Base-by-base conservation (phyloP, 2,797 vertebrate genomes). In the Syngnathus acus region DNA sequence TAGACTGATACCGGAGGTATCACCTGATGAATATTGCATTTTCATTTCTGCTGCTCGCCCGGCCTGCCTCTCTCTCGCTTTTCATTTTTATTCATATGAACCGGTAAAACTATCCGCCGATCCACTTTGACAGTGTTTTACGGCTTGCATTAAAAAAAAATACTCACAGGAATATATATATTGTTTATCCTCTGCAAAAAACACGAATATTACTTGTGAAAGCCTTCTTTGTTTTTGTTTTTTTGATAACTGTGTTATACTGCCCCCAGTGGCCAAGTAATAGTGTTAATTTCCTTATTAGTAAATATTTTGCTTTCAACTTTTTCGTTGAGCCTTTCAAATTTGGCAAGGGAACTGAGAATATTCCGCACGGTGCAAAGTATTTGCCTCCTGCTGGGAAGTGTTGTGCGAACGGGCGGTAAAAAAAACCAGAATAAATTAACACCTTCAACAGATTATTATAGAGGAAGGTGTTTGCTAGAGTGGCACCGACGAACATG, bases 21-120 rank as follows among this genome's bases (percentile, higher is more conserved):
- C 83, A 74, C 82, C 83, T 75, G 83, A 86, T 86, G 82, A 87
- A 86, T 86, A 86, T 83, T 83, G 69, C 71, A 86, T 82, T 83
- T 58, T 63, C 59, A 64, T 74, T 77, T 72, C 78, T 71, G 64
- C 72, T 47, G 51, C 65, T 71, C 64, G 70, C 64, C 66, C 23
- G 60, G 65, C 60, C 80, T 51, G 69, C 65, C 78, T 55, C 57
- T 59, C 65, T 64, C 58, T 68, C 68, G 64, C 69, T 58, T 38
- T 71, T 70, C 72, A 77, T 80, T 50, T 55, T 72, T 53, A 48
- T 53, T 64, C 58, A 55, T 51, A 55, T 54, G 64, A 78, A 3
- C 65, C 69, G 70, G 69, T 72, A 76, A 65, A 57, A 81, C 80
- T 68, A 78, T 77, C 81, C 60, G 17, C 40, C 3, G 11, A 26